Percentiles rank a stretch among this genome's conserved stretches.
phyloP scores from a whole-genome alignment of 2,797 vertebrate species.

The Poecilia wingei region DNA sequence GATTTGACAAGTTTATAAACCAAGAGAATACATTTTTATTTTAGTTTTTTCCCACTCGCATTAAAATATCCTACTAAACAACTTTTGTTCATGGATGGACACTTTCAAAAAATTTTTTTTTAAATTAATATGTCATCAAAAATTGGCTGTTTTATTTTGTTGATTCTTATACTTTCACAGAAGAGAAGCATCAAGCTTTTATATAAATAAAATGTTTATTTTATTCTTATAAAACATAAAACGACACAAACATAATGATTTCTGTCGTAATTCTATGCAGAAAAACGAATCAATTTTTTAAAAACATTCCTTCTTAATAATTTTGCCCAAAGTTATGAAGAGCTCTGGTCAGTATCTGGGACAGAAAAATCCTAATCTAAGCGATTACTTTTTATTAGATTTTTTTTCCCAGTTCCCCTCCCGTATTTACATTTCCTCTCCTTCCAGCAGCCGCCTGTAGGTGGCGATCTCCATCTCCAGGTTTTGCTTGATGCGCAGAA shows the following conservation, averaged over 20 bases:
- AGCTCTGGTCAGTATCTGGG: neutral
- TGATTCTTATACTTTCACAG: neutral
- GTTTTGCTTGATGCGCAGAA: slow-evolving; percentile 85
- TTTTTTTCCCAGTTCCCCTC: neutral
- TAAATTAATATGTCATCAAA: neutral
- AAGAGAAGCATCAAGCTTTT: too few species aligned
- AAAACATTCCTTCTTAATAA: neutral
- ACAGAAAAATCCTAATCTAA: neutral
- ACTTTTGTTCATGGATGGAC: neutral
- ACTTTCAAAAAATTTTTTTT: neutral
- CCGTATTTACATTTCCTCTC: slow-evolving; percentile 78
- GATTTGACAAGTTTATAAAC: neutral
- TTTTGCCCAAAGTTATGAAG: neutral
- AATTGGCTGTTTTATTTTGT: neutral
- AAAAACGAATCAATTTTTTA: neutral
- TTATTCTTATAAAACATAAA: neutral
- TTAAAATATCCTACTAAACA: neutral
- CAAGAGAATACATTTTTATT: too few species aligned
- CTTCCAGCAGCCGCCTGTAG: slow-evolving; percentile 84
- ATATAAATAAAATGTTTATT: neutral
- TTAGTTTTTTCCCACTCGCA: neutral
- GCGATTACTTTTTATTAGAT: neutral
- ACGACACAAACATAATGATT: neutral
- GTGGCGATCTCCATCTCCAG: slow-evolving; percentile 86
- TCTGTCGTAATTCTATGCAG: neutral